Base-by-base conservation (phyloP, 2,113 vertebrate species). In the Upupa epops region DNA sequence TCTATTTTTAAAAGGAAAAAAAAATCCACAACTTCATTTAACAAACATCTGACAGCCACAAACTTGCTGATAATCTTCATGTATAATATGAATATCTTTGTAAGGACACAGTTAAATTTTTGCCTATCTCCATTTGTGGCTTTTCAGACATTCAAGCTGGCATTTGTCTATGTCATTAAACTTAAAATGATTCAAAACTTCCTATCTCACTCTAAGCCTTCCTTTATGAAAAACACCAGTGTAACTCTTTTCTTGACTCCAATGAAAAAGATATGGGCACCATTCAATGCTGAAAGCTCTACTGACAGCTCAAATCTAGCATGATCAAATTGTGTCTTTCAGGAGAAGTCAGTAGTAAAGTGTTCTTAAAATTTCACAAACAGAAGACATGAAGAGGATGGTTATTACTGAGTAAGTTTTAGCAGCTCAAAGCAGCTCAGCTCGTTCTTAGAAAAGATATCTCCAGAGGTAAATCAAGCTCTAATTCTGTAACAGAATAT, bases 241-340 rank as follows among this genome's bases (percentile, higher is more conserved):
- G 29, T 15, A 66, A 80, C 94, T 93, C 76, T 92, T 90, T 89
- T 86, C 59, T 82, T 92, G 71, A 88, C 49, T 94, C 31, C 88
- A 95, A 52, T 90, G 82, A 84, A 95, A 97, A 97, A 83, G 90
- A 95, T 82, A 93, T 78, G 81, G 68, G 15, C 46, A 56, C 69
- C 54, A 45, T 2, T 84, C 88, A 91, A 87, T 6, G 6, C 17
- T 93, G 68, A 85, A 88, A 94, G 49, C 36, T 54, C 51, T 7
- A 5, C 17, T 93, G 68, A 85, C 85, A 94, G 49, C 36, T 54
- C 48, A 92, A 76, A 49, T 40, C 34, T 40, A 12, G 56, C 40
- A 20, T 48, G 69, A 78, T 71, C 65, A 91, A 89, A 91, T 86
- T 86, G 79, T 69, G 65, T 60, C 48, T 90, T 42, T 92, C 24